Evolutionary conservation across 2,113 vertebrate species (phyloP).

Genomic region (rabbit (Oryctolagus cuniculus)): DNA sequence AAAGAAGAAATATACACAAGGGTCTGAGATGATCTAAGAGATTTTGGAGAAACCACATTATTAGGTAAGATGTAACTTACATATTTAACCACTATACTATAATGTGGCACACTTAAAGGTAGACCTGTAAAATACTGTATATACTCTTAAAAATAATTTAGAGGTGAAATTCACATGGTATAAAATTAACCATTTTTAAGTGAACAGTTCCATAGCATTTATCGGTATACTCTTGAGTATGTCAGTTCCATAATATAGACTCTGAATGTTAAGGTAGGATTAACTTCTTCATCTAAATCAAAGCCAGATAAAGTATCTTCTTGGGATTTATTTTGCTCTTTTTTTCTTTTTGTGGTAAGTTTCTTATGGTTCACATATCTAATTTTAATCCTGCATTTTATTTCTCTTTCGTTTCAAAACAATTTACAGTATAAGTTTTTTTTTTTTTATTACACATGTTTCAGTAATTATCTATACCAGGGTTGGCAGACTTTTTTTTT

Average conservation of each 20-base stretch:
- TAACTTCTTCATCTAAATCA: slow-evolving; percentile 68
- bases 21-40: slow-evolving; percentile 82
- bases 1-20: slow-evolving; percentile 81
- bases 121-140: slow-evolving; percentile 78
- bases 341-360: slow-evolving; percentile 52
- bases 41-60: slow-evolving; percentile 83
- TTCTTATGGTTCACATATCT: slow-evolving; percentile 49
- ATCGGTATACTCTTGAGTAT: slow-evolving; percentile 33
- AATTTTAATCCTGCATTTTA: slow-evolving; percentile 64
- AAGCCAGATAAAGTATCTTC: slow-evolving; percentile 53
- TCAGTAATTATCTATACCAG: slow-evolving; percentile 40
- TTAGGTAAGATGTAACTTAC: slow-evolving; percentile 84
- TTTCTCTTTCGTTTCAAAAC: slow-evolving; percentile 63
- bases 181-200: slow-evolving; percentile 36
- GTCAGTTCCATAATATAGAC: slow-evolving; percentile 40
- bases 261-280: slow-evolving; percentile 46
- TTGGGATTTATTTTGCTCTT: slow-evolving; percentile 54
- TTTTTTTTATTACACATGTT: not conserved
- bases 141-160: slow-evolving; percentile 65
- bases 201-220: slow-evolving; percentile 50
- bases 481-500: slow-evolving; percentile 51
- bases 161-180: slow-evolving; percentile 59
- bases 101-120: slow-evolving; percentile 75
- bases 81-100: slow-evolving; percentile 78
- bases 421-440: slow-evolving; percentile 45